Evolutionary conservation across 2,797 vertebrate species (phyloP).

Genomic region (Clarias fuscus): DNA sequence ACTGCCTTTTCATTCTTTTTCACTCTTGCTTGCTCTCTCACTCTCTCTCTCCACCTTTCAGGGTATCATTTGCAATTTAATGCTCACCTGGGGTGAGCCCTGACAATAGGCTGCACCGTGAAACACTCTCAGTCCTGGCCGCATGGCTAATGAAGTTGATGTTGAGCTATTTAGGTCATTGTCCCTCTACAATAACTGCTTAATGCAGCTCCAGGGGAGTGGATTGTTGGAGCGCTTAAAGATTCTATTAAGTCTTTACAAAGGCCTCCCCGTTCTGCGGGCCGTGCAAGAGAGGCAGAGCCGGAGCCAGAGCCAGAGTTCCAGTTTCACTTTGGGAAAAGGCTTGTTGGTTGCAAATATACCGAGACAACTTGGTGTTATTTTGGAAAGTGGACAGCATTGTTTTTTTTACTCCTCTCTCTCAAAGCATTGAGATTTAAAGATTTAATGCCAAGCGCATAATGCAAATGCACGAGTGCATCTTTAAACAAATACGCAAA

Average conservation of each 20-base stretch:
- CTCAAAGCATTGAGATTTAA: neutral
- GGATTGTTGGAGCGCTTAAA: slow-evolving; percentile 96
- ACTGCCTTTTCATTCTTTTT: slow-evolving; percentile 90
- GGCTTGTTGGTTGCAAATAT: slow-evolving; percentile 70
- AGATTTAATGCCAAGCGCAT: neutral
- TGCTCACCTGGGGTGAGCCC: slow-evolving; percentile 96
- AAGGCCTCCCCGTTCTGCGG: slow-evolving; percentile 84
- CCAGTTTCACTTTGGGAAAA: slow-evolving; percentile 74
- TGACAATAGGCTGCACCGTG: slow-evolving; percentile 90
- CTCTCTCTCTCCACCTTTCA: slow-evolving; percentile 80
- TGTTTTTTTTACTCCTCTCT: slow-evolving; percentile 1
- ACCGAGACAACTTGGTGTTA: slow-evolving; percentile 70
- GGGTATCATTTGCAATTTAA: slow-evolving; percentile 99
- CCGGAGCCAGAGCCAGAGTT: slow-evolving; percentile 78
- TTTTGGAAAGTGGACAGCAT: slow-evolving; percentile 59
- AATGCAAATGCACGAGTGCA: no score
- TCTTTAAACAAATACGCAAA: neutral
- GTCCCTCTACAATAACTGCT: slow-evolving; percentile 97
- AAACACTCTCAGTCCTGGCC: slow-evolving; percentile 85
- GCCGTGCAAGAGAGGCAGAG: slow-evolving; percentile 80
- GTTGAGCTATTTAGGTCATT: slow-evolving; percentile 97
- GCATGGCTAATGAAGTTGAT: slow-evolving; percentile 96
- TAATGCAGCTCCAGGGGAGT: slow-evolving; percentile 96
- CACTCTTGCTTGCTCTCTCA: slow-evolving; percentile 71
- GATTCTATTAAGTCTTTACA: slow-evolving; percentile 98